Evolutionary conservation across 2,888 invertebrate genomes (phyloP), one percentile per base, ranked within the genome.

Genomic region (Nemurella pictetii): DNA sequence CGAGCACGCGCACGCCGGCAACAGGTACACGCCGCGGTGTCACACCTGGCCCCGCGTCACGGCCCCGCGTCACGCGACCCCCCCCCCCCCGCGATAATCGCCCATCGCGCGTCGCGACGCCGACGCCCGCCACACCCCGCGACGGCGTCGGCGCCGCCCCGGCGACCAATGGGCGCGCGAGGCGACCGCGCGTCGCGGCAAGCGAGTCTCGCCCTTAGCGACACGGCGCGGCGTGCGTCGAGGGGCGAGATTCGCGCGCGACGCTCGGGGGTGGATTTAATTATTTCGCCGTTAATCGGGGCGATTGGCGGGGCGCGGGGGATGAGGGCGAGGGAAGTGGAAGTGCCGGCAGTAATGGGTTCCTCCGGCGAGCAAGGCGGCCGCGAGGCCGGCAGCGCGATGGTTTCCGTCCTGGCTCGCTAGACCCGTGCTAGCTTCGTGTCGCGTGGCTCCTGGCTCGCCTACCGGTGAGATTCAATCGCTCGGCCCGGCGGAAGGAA

Each of bases 111-210:
- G n/a, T n/a, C n/a, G n/a, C 55, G 55, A 7, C 55, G 55, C 55
- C 55, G 55, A 55, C 72, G 83, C 12, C 32, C 35, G 74, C 72
- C 84, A 77, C 84, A 15, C 85, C 86, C 86, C 75, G 74, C 78
- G 29, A 77, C 82, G 27, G 82, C 86, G 86, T 85, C 81, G 74
- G 85, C 86, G 85, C 83, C 26, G 72, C 25, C 35, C 83, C 72
- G 28, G 83, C 83, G 82, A 84, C 86, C 86, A 86, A 86, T 86
- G 85, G 83, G 55, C 80, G 81, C 84, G 86, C 86, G 86, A 86
- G 84, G 85, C 80, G 85, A 85, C 85, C 85, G 84, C 82, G 55
- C 75, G 55, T 29, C 85, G 73, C n/a, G 73, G 80, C 86, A 85
- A 82, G 83, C 86, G 26, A 86, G 78, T 86, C 86, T 86, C 86